Evolutionary conservation across 1,140 invertebrate genomes (phyloP).

Genomic region (Trichonephila inaurata): DNA sequence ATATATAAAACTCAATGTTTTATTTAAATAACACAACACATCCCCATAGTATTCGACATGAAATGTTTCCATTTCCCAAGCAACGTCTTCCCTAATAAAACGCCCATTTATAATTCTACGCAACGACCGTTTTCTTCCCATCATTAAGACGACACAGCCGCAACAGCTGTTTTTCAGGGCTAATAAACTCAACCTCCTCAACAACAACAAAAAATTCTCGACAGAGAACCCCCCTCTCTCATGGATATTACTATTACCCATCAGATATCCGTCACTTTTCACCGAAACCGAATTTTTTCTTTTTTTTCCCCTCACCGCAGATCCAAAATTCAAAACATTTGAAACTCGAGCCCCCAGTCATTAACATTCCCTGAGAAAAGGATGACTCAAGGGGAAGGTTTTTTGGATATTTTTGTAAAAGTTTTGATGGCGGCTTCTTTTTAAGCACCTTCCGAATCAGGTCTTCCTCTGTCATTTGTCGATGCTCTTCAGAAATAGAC

Average conservation of each 20-base stretch:
- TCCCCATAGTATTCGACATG: too few species aligned
- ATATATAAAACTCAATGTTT: too few species aligned
- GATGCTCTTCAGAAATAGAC: constrained; percentile 55
- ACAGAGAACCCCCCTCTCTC: not conserved
- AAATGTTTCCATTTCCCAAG: not conserved
- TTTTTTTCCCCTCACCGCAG: not conserved
- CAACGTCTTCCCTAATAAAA: not conserved
- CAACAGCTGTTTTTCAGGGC: constrained; percentile 9
- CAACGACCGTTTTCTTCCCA: not conserved
- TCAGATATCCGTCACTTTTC: not conserved
- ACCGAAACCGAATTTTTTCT: too few species aligned
- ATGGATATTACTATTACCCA: not conserved
- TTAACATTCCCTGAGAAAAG: constrained; percentile 45
- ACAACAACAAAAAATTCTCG: not conserved
- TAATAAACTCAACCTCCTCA: constrained; percentile 5
- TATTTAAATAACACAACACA: too few species aligned
- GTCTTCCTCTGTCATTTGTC: constrained; percentile 48
- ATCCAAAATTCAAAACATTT: not conserved
- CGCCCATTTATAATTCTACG: not conserved
- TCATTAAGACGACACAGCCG: constrained; percentile 26
- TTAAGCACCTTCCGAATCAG: not conserved
- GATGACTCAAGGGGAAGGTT: not conserved
- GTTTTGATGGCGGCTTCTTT: constrained; percentile 3
- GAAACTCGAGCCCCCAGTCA: constrained; percentile 25
- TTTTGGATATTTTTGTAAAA: not conserved